phyloP scores from a whole-genome alignment of 2,797 vertebrate species.

The Urocyon cinereoargenteus region DNA sequence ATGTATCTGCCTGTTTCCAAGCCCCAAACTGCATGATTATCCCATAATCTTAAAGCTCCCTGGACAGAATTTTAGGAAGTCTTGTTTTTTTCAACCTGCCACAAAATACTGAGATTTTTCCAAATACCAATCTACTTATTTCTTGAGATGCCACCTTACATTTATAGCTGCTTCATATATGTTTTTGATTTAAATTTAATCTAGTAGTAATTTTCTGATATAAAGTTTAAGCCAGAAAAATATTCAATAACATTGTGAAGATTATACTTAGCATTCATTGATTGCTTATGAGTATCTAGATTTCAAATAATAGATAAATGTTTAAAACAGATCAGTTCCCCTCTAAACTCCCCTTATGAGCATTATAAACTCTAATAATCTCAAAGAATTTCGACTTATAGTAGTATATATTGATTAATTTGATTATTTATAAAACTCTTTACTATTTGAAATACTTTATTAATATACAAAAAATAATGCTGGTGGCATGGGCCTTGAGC shows the following conservation, averaged over 20 bases:
- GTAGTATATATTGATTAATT: not conserved
- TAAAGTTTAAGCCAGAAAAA: not conserved
- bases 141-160: not conserved
- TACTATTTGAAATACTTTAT: not conserved
- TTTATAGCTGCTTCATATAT: not conserved
- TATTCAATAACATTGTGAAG: not conserved
- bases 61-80: not conserved
- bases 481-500: not conserved
- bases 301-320: not conserved
- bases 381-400: not conserved
- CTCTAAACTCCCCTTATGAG: not conserved
- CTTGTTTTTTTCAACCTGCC: not conserved
- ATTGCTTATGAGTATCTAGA: not conserved
- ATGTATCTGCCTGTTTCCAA: not conserved
- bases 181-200: constrained; percentile 58
- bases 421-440: not conserved
- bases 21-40: not conserved
- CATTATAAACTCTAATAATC: not conserved
- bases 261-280: not conserved
- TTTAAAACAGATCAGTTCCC: not conserved
- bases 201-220: not conserved
- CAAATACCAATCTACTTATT: not conserved
- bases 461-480: not conserved
- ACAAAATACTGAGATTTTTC: constrained; percentile 18
- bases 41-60: constrained; percentile 29